These are phyloP conservation scores for Falco columbarius DNA, from an alignment of 2,797 vertebrate species.

Conservation along the genomic window DNA sequence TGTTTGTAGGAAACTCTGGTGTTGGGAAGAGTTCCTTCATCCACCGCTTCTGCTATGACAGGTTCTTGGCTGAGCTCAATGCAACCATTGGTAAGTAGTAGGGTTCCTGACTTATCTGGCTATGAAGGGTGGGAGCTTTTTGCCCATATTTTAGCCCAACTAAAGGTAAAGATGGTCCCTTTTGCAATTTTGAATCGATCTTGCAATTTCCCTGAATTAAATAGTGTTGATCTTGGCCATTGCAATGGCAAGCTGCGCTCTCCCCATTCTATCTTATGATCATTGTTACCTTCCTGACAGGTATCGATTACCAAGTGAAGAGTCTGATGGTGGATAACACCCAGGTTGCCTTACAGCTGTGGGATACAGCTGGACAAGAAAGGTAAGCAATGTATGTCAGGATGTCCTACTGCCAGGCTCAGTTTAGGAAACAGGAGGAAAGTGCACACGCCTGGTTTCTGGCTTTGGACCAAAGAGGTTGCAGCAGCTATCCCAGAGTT, in stretches of 20 bases:
- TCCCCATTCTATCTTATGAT: background rate
- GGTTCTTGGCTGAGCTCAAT: slow-evolving; percentile 72
- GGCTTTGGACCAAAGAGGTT: background rate
- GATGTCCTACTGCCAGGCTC: background rate
- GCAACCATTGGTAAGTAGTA: slow-evolving; percentile 80
- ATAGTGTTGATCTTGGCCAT: background rate
- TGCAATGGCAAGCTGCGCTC: background rate
- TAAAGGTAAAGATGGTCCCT: background rate
- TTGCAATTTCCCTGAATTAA: background rate
- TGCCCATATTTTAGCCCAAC: background rate
- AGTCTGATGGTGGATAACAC: slow-evolving; percentile 78
- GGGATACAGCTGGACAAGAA: slow-evolving; percentile 90
- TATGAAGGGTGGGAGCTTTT: background rate
- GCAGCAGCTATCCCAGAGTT: background rate
- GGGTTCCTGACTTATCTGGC: background rate
- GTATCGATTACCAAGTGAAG: slow-evolving; percentile 86
- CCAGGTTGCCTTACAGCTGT: slow-evolving; percentile 82
- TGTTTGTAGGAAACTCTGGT: slow-evolving; percentile 85
- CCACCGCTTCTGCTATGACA: slow-evolving; percentile 81
- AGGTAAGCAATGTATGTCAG: slow-evolving; percentile 69
- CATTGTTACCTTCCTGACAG: slow-evolving; percentile 51
- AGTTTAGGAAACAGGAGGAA: background rate
- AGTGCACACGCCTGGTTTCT: background rate
- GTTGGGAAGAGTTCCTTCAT: slow-evolving; percentile 90
- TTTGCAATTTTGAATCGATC: background rate